These are phyloP conservation scores for Coelopa frigida DNA, from an alignment of 1,140 invertebrate species.

Conservation along the genomic window DNA sequence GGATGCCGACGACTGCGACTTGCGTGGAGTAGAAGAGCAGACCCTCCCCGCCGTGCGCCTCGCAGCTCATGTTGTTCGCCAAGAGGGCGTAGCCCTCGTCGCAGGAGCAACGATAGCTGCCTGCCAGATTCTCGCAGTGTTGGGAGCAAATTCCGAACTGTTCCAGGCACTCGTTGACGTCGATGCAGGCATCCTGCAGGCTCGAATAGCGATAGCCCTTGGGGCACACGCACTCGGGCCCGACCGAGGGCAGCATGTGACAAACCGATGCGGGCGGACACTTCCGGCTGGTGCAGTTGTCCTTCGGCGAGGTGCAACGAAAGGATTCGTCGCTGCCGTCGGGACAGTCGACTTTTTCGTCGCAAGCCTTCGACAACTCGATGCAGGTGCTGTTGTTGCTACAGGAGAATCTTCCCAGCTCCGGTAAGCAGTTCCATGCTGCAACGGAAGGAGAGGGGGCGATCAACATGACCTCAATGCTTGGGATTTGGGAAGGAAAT, in stretches of 20 bases:
- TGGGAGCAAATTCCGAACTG: constrained; percentile 74
- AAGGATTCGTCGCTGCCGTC: constrained; percentile 43
- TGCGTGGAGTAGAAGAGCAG: constrained; percentile 58
- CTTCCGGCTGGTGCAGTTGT: constrained; percentile 21
- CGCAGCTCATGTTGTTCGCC: constrained; percentile 63
- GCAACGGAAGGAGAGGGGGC: background rate
- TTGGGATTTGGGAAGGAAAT: no score
- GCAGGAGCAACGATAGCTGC: constrained; percentile 74
- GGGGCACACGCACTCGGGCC: constrained; percentile 47
- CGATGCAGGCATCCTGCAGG: constrained; percentile 46
- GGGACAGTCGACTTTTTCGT: constrained; percentile 47
- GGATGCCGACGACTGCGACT: constrained; percentile 46
- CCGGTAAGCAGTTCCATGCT: constrained; percentile 17
- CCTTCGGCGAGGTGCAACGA: constrained; percentile 22
- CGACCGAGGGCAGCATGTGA: constrained; percentile 33
- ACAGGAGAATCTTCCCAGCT: constrained; percentile 32
- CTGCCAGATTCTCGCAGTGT: constrained; percentile 66
- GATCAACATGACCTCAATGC: no score
- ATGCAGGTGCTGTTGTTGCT: constrained; percentile 48
- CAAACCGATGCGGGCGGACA: constrained; percentile 26
- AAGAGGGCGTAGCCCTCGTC: constrained; percentile 63
- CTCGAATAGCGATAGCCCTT: constrained; percentile 39
- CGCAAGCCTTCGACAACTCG: constrained; percentile 53
- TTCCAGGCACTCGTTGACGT: constrained; percentile 74
- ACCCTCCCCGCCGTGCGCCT: constrained; percentile 53